phyloP scores from a whole-genome alignment of 2,888 invertebrate species.

The Philhelius pedissequus region DNA sequence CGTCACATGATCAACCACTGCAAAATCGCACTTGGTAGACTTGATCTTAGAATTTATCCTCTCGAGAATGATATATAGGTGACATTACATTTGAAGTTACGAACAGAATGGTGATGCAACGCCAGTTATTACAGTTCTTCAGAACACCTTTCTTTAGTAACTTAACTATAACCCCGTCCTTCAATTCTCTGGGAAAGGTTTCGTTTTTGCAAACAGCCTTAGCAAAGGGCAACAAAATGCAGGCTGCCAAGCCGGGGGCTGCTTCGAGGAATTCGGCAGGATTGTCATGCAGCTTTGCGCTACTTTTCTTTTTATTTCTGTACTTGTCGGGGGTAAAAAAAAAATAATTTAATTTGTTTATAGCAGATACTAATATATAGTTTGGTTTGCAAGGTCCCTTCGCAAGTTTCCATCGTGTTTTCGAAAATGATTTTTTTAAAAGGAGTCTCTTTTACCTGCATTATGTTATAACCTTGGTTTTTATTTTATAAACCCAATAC shows the following conservation, averaged over 20 bases:
- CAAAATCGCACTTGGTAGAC: too few species aligned
- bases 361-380: too few species aligned
- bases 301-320: too few species aligned
- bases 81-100: not conserved
- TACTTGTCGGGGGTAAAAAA: not conserved
- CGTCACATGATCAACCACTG: too few species aligned
- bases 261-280: not conserved
- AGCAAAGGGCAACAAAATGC: too few species aligned
- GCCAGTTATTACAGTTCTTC: not conserved
- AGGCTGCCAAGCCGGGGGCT: not conserved
- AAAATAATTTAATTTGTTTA: too few species aligned
- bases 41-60: not conserved
- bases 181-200: not conserved
- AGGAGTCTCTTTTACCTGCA: too few species aligned
- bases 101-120: not conserved
- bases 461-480: too few species aligned
- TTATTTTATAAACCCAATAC: not conserved
- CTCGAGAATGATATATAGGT: not conserved
- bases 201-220: not conserved
- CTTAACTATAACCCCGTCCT: not conserved
- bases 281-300: too few species aligned
- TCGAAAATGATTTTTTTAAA: too few species aligned
- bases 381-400: too few species aligned
- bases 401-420: too few species aligned
- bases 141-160: not conserved